Evolutionary conservation across 2,113 vertebrate species (phyloP).

Genomic region (Capricornis sumatraensis): DNA sequence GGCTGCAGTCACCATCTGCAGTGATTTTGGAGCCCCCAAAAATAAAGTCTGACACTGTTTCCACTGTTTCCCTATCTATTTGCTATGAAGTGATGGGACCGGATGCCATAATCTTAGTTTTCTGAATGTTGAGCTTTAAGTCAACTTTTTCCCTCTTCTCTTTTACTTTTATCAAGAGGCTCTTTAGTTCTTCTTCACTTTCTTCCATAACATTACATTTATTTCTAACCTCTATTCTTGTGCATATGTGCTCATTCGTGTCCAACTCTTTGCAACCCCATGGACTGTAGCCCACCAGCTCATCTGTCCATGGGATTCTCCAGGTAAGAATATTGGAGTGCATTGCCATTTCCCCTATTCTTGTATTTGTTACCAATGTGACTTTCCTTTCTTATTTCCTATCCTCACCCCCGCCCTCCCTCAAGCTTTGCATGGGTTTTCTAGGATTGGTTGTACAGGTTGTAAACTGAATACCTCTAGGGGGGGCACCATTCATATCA

Average conservation of each 20-base stretch:
- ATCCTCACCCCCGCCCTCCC: background rate
- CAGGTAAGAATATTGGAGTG: background rate
- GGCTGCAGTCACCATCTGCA: too few species aligned
- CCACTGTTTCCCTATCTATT: too few species aligned
- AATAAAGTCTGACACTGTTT: too few species aligned
- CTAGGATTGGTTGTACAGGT: background rate
- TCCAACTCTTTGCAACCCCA: background rate
- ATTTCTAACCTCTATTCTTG: background rate
- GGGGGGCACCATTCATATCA: rapidly evolving
- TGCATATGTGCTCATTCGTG: background rate
- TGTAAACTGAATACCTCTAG: background rate
- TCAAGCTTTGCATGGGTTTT: background rate
- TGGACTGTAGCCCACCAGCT: background rate
- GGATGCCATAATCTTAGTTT: too few species aligned
- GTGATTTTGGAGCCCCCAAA: too few species aligned
- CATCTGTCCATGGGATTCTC: background rate
- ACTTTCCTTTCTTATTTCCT: background rate
- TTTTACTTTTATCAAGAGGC: too few species aligned
- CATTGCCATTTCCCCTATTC: background rate
- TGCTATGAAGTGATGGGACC: too few species aligned
- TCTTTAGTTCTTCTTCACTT: too few species aligned
- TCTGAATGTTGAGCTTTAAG: too few species aligned
- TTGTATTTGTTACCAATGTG: background rate
- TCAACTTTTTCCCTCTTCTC: too few species aligned
- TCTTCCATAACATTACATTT: background rate